These are phyloP conservation scores for Lagodon rhomboides DNA, from an alignment of 2,797 vertebrate genomes.

Conservation along the genomic window DNA sequence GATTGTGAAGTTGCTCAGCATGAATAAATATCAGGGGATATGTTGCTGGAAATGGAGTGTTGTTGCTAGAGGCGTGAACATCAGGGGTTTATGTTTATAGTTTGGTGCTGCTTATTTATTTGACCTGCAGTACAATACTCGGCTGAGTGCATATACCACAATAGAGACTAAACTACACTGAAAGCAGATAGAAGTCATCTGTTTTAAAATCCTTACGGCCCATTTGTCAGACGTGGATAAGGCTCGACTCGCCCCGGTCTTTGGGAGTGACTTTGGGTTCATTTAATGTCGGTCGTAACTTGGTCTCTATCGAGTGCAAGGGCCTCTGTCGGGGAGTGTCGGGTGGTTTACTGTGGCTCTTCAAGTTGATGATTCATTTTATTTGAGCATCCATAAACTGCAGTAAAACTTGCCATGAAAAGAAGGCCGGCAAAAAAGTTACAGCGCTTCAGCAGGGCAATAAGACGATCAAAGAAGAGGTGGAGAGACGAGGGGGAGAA, in stretches of 20 bases:
- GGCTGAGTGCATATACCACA: not conserved
- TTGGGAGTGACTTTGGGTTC: not conserved
- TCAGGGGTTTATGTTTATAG: not conserved
- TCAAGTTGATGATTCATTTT: constrained; percentile 58
- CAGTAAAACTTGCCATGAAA: constrained; percentile 53
- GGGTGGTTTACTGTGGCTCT: constrained; percentile 48
- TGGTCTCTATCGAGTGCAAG: constrained; percentile 17
- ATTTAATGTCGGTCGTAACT: constrained; percentile 24
- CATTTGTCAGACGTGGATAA: not conserved
- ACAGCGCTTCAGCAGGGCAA: constrained; percentile 29
- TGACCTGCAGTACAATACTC: constrained; percentile 5
- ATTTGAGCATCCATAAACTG: constrained; percentile 54
- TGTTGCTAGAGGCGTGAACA: not conserved
- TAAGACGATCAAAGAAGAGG: constrained; percentile 40
- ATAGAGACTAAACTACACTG: not conserved
- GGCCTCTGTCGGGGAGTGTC: constrained; percentile 34
- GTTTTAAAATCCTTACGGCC: not conserved
- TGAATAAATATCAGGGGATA: constrained; percentile 1
- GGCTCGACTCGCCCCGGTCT: constrained; percentile 19
- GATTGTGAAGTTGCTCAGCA: not conserved
- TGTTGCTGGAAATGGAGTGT: not conserved
- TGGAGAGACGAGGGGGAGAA: constrained; percentile 7
- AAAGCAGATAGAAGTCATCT: not conserved
- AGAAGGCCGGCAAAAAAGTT: constrained; percentile 32
- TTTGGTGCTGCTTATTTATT: constrained; percentile 2